A percentile compares a stretch with the other conserved stretches of the same genome.
Evolutionary conservation across 1,140 invertebrate genomes (phyloP).

Genomic region (Drosophila setifemur): DNA sequence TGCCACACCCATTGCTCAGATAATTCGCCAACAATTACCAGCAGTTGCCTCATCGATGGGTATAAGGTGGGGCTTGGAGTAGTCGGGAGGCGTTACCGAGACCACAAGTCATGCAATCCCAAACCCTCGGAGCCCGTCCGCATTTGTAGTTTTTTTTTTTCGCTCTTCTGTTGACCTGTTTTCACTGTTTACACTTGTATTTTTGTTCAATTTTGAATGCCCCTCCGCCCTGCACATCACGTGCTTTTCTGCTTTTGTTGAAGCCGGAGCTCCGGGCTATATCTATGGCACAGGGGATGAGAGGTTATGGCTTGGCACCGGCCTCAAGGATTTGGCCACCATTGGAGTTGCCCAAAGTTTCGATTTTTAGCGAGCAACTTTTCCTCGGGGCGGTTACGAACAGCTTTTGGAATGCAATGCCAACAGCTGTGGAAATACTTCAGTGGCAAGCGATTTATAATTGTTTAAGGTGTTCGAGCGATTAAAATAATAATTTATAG

Average conservation of each 20-base stretch:
- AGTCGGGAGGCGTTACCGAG: slow-evolving; percentile 31
- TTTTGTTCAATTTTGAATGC: slow-evolving; percentile 67
- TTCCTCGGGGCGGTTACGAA: slow-evolving; percentile 34
- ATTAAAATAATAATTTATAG: too few relatives aligned
- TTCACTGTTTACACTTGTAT: slow-evolving; percentile 57
- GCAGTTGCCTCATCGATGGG: background rate
- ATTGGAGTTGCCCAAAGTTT: slow-evolving; percentile 59
- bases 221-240: slow-evolving; percentile 37
- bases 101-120: slow-evolving; percentile 70
- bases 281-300: slow-evolving; percentile 13
- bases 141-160: slow-evolving; percentile 3
- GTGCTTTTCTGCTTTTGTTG: slow-evolving; percentile 28
- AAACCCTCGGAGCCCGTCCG: slow-evolving; percentile 26
- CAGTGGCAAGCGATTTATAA: background rate
- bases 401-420: slow-evolving; percentile 29
- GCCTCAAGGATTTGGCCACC: slow-evolving; percentile 61
- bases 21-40: slow-evolving; percentile 67
- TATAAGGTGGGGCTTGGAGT: background rate
- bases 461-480: too few relatives aligned
- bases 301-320: slow-evolving; percentile 42
- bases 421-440: slow-evolving; percentile 3
- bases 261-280: background rate
- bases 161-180: slow-evolving; percentile 67
- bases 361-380: slow-evolving; percentile 52
- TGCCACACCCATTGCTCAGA: slow-evolving; percentile 51